Base-by-base conservation (phyloP, 2,797 vertebrate species). In the Tamandua tetradactyla region DNA sequence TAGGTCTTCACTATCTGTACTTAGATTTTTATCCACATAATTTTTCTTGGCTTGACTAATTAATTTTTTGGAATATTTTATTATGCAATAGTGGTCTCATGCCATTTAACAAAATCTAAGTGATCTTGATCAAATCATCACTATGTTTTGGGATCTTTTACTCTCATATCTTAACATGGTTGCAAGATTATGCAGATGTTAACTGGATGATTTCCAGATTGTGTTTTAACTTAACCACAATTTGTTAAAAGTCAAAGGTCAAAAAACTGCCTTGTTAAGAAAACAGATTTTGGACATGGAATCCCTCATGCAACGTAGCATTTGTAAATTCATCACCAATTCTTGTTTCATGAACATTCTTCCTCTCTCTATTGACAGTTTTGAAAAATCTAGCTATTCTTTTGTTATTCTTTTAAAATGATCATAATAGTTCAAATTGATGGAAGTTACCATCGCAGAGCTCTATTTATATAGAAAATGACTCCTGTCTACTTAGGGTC, bases 161-260 rank as follows among this genome's bases (percentile, higher is more conserved):
- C 23, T 78, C 23, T 59, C 30, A 82, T 64, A 91, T 32, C 49
- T 81, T 91, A 55, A 5, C 47, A 90, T 35, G 49, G 61, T 66
- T 83, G 27, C 61, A 78, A 32, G 69, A 80, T 72, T 93, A 47
- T 44, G 17, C 57, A 85, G 62, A 93, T 96, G 75, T 62, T 86
- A 83, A 1, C 3, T 87, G 87, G 75, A 89, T 64, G 7, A 40
- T 80, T 96, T 97, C 76, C 87, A 94, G 68, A 61, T 49, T 94
- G 59, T 91, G 75, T 92, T 86, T 81, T 94, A 69, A 68, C 66
- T 96, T 85, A 96, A 68, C 22, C 81, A 93, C 22, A 14, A 9
- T 94, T 97, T 94, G 62, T 84, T 94, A 96, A 97, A 97, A 93
- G 87, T 95, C 90, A 94, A 84, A 96, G 69, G 30, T 80, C 57